phyloP scores from a whole-genome alignment of 1,140 invertebrate genomes.

The Neodiprion virginianus region DNA sequence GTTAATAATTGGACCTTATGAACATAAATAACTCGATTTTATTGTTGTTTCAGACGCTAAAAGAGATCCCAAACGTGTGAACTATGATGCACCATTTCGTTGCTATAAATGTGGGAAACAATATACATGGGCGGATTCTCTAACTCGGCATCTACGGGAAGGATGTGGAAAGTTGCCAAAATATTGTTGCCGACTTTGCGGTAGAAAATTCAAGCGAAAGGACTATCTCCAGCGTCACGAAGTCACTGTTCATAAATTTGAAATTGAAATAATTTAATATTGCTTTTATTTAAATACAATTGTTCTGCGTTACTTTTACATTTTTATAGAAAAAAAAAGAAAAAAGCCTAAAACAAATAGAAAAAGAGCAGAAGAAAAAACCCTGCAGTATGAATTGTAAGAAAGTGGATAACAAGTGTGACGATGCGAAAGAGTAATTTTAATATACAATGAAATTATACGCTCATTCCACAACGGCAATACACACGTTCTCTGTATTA shows the following conservation, averaged over 20 bases:
- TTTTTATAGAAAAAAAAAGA: neutral
- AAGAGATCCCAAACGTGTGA: constrained; percentile 36
- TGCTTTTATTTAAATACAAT: neutral
- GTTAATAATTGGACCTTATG: no score
- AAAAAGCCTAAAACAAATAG: neutral
- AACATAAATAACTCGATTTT: neutral
- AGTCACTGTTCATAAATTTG: constrained; percentile 35
- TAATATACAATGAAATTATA: no score
- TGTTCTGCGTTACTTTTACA: neutral
- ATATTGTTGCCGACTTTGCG: constrained; percentile 40
- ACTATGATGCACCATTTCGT: constrained; percentile 55
- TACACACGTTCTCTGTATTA: no score
- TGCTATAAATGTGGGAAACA: constrained; percentile 68
- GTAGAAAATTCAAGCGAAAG: constrained; percentile 40
- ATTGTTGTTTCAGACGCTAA: constrained; percentile 42
- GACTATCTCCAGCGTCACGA: constrained; percentile 42
- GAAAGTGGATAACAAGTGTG: no score
- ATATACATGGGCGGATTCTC: constrained; percentile 69
- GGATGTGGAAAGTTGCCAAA: constrained; percentile 58
- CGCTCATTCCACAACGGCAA: no score
- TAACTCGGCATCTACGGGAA: constrained; percentile 68
- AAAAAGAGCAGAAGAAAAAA: no score
- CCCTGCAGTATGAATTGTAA: no score
- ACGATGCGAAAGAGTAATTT: no score
- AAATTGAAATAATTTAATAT: neutral